Evolutionary conservation across 2,113 vertebrate genomes (phyloP), one percentile per base, ranked within the genome.

Genomic region (Embiotoca jacksoni): DNA sequence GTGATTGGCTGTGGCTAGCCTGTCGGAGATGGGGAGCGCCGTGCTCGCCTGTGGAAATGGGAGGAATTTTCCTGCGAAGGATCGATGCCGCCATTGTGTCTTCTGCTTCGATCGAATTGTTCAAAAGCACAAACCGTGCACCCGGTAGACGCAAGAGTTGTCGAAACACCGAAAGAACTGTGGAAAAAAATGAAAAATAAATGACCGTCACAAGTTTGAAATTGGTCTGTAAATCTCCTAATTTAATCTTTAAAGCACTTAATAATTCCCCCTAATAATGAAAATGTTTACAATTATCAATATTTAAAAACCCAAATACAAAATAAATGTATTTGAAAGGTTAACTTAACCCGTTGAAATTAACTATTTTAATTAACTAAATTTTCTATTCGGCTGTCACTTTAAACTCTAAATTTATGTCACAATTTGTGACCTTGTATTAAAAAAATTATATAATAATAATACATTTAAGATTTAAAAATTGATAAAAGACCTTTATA

Each of bases 1-100:
- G 72, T 87, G 93, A 95, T 95, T 95, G 95, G 95, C 86, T 91
- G 77, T 31, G 84, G 90, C 91, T 95, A 95, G 93, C 95, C 94
- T 88, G 94, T 94, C 80, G 93, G 93, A 91, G 93, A 94, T 76
- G 89, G 92, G 89, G 92, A 93, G 87, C 89, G 90, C 75, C 85
- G 87, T 89, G 93, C 89, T 91, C 92, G 93, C 83, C 91, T 84
- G 90, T 93, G 93, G 90, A 94, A 93, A 91, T 85, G 87, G 87
- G 92, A 90, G 85, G 90, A 94, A 91, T 92, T 90, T 94, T 94
- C 88, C 58, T 89, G 92, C 91, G 92, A 93, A 90, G 91, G 91
- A 91, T 93, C 91, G 89, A 94, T 91, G 92, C 92, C 92, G 92
- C 93, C 93, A 93, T 93, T 87, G 87, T 91, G 87, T 89, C 89